Base-by-base conservation (phyloP, 2,797 vertebrate genomes). In the Diceros bicornis region DNA sequence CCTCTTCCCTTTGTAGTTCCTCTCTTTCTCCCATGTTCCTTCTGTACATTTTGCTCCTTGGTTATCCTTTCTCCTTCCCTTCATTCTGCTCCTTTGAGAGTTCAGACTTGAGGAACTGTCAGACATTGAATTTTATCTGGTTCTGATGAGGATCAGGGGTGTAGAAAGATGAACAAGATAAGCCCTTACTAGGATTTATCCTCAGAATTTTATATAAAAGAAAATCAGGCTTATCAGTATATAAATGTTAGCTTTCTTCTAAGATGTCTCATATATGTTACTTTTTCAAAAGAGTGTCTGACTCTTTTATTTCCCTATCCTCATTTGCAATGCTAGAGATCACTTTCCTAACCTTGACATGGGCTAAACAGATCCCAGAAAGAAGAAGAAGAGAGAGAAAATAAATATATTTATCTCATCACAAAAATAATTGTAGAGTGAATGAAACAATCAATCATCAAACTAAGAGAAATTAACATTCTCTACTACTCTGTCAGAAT, bases 161-260 rank as follows among this genome's bases (percentile, higher is more conserved):
- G 11, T 64, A 55, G 66, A 34, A 79, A 78, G 23, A 93, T 37
- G 14, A 52, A 21, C 64, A 78, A 61, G 52, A 10, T 74, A 89
- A 74, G 34, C 16, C 29, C 5, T 89, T 74, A 21, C 57, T 89
- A 68, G 59, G 29, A 37, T 66, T 75, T 83, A 52, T 23, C 47
- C 23, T 66, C 23, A 66, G 77, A 64, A 27, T 83, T 37, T 83
- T 75, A 68, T 68, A 34, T 89, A 66, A 75, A 57, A 89, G 64
- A 94, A 94, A 94, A 55, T 18, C 69, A 64, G 41, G 23, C 29
- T 82, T 74, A 83, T 64, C 59, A 89, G 29, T 44, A n/a, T 59
- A 29, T 89, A 68, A 29, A 75, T 13, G 50, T 75, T 75, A 68
- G 89, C 32, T 75, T 85, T 64, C 16, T 66, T 88, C 21, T 41